These are phyloP conservation scores for Axinella damicornis DNA, from an alignment of 37 sponge, comb jelly and placozoan genomes.

Conservation along the genomic window DNA sequence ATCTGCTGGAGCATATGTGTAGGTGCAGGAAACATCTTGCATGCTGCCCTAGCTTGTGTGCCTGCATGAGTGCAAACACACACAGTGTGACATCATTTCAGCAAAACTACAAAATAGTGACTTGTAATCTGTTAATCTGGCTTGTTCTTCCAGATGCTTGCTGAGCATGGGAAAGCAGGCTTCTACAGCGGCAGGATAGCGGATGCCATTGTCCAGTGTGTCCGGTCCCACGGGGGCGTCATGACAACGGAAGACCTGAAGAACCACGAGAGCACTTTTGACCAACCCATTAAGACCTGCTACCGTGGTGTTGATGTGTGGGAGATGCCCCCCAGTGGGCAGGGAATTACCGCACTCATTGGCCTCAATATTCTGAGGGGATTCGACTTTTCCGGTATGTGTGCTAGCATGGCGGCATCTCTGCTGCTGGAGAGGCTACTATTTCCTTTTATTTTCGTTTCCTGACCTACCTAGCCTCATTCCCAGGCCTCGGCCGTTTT, in stretches of 20 bases:
- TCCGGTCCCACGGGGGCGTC: conserved; percentile 68
- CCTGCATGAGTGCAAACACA: background rate
- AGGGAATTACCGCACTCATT: conserved; percentile 87
- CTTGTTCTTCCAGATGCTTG: conserved; percentile 38
- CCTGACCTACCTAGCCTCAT: too few species aligned
- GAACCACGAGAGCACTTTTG: conserved; percentile 65
- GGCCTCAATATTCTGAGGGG: conserved; percentile 82
- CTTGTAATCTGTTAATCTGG: background rate
- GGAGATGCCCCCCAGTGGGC: conserved; percentile 93
- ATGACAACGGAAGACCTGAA: conserved; percentile 76
- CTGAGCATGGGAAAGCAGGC: conserved; percentile 74
- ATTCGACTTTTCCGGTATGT: conserved; percentile 67
- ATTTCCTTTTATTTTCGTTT: too few species aligned
- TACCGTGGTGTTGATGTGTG: conserved; percentile 82
- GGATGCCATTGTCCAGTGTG: conserved; percentile 77
- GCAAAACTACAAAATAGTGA: background rate
- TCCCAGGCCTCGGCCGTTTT: too few species aligned
- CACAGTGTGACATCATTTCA: background rate
- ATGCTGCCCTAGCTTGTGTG: too few species aligned
- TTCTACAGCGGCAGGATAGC: conserved; percentile 84
- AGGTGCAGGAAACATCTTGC: too few species aligned
- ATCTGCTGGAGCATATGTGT: too few species aligned
- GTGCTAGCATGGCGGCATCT: too few species aligned
- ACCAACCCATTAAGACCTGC: conserved; percentile 68
- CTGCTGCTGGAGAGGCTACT: too few species aligned